Percentiles rank a stretch among this genome's conserved stretches.
These are phyloP conservation scores for Aurelia coerulea DNA, from an alignment of 30 jellyfish, hydroid and myxozoan species.

Conservation along the genomic window DNA sequence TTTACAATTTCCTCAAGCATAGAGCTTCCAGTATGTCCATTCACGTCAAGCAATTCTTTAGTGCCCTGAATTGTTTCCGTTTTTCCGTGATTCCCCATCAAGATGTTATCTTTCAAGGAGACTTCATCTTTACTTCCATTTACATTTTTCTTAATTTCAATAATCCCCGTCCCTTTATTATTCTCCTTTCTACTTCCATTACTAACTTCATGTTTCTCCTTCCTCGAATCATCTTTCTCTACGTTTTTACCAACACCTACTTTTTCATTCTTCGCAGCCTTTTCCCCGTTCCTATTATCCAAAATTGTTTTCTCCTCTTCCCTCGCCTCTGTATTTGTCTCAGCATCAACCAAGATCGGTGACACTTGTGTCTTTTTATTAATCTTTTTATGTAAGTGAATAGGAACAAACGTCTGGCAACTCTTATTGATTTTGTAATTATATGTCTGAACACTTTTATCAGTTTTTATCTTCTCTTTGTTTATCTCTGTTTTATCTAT, in stretches of 20 bases:
- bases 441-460: constrained; percentile 21
- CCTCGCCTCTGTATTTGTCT: constrained; percentile 27
- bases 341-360: constrained; percentile 38
- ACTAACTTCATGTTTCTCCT: neutral
- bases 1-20: neutral
- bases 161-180: neutral
- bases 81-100: neutral
- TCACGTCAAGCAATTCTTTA: neutral
- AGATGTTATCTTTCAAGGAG: neutral
- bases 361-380: constrained; percentile 56
- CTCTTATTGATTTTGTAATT: constrained; percentile 21
- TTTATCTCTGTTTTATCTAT: too few species aligned
- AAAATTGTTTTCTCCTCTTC: neutral
- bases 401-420: constrained; percentile 58
- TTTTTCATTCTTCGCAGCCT: neutral
- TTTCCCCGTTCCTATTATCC: neutral
- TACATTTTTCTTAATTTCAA: neutral
- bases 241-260: neutral
- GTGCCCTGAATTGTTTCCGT: neutral
- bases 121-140: neutral
- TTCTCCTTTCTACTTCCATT: neutral
- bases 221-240: neutral
- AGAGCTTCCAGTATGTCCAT: neutral
- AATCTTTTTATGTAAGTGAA: constrained; percentile 44
- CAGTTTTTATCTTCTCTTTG: neutral